These are phyloP conservation scores for Drosophila cognata DNA, from an alignment of 2,888 invertebrate species.

Conservation along the genomic window DNA sequence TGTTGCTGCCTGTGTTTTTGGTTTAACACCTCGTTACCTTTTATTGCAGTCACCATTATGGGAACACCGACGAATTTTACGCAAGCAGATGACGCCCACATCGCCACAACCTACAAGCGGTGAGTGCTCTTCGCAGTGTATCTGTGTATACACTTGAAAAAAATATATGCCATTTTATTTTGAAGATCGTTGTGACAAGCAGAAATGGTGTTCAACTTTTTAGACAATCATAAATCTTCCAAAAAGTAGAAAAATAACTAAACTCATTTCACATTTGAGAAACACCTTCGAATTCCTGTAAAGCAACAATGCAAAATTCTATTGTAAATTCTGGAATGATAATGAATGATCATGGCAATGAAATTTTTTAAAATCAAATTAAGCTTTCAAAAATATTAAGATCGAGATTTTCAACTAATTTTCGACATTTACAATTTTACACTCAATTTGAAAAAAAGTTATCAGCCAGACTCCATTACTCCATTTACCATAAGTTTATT, in stretches of 20 bases:
- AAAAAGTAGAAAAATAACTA: not conserved
- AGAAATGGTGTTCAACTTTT: not conserved
- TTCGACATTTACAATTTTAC: not conserved
- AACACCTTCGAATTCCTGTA: not conserved
- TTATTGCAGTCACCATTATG: constrained; percentile 81
- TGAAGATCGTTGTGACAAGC: not conserved
- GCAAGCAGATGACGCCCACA: constrained; percentile 77
- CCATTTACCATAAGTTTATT: not conserved
- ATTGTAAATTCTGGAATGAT: not conserved
- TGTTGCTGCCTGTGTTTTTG: not conserved
- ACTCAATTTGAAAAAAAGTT: not conserved
- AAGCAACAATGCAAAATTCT: not conserved
- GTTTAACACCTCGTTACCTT: constrained; percentile 39
- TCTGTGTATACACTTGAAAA: constrained; percentile 1
- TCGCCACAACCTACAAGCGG: constrained; percentile 82
- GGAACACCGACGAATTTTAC: constrained; percentile 82
- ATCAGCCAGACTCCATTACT: not conserved
- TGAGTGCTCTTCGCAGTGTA: constrained; percentile 43
- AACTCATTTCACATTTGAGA: not conserved
- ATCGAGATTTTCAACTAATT: not conserved
- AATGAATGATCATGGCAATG: too few species aligned
- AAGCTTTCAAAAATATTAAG: not conserved
- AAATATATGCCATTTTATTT: not conserved
- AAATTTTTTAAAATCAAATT: not conserved
- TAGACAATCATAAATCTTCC: not conserved